Evolutionary conservation across 2,113 vertebrate species (phyloP), one percentile per base, ranked within the genome.

Genomic region (Sinocyclocheilus maitianheensis): DNA sequence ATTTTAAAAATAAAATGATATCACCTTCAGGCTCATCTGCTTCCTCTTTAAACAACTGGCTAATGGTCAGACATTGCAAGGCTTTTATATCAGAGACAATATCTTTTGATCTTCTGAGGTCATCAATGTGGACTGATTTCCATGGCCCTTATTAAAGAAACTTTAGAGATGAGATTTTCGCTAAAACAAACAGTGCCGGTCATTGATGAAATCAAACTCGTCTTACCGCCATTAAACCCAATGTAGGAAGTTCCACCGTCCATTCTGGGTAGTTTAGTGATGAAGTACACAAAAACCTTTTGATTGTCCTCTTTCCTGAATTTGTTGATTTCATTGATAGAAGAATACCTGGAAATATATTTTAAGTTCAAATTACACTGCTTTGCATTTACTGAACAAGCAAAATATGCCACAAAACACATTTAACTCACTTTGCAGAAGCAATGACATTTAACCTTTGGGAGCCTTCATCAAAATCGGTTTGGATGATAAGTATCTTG

Each of bases 271-370:
- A 99, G 93, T 81, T 99, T 97, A 26, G 95, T 96, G 87, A 99
- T 96, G 2, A 99, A 99, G 86, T 97, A 97, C 43, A 98, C 94
- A 11, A 96, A 97, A 72, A 97, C 84, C 1, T 91, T 91, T 85
- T 6, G 88, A 24, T 89, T 48, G 40, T 46, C 76, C 24, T 93
- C 92, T 60, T 88, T 90, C 40, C 89, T 92, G 9, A 91, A 83
- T 88, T 97, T 97, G 92, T 95, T 97, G 91, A 99, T 95, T 91
- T 98, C 97, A 86, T 99, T 99, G 3, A 98, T 94, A n/a, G 96
- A 92, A 0, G 97, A 96, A 89, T 98, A 98, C 46, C 98, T 99
- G 51, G 69, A 88, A 85, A 22, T 9, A 67, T 10, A 82, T 48
- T 48, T 48, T 2, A 48, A 48, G 46, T 48, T 48, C 11, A 48